Conservation (phyloP, 2,888 invertebrate genomes). For the Poecilobothrus nobilitatus region DNA sequence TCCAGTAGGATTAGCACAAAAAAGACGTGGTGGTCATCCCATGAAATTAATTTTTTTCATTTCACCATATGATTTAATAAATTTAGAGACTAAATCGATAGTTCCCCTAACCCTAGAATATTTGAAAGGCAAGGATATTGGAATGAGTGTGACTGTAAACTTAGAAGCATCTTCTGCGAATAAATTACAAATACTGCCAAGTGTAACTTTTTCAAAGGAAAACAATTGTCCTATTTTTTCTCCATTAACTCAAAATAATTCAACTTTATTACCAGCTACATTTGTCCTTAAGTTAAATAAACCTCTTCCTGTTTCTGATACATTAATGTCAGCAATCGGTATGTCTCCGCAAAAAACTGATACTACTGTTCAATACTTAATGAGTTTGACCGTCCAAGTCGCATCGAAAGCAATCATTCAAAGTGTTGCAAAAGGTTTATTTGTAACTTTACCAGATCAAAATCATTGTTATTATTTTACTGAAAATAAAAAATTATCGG, state of each 20-base stretch:
- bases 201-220: conserved; percentile 31
- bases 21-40: conserved; percentile 79
- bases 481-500: conserved; percentile 66
- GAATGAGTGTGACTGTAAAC: conserved; percentile 80
- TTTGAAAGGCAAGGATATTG: conserved; percentile 62
- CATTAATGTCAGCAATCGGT: conserved; percentile 59
- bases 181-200: conserved; percentile 40
- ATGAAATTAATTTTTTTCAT: conserved; percentile 92
- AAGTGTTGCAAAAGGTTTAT: conserved; percentile 69
- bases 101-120: conserved; percentile 65
- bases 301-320: conserved; percentile 76
- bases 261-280: conserved; percentile 81
- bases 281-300: conserved; percentile 73
- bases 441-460: conserved; percentile 86
- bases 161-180: conserved; percentile 85
- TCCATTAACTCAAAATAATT: conserved; percentile 71
- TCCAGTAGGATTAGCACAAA: conserved; percentile 77
- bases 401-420: conserved; percentile 66
- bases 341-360: conserved; percentile 50
- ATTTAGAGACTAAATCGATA: conserved; percentile 62
- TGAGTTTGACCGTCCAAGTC: conserved; percentile 65
- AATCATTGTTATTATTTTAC: conserved; percentile 91
- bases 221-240: conserved; percentile 64
- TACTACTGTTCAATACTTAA: conserved; percentile 23
- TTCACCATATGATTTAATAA: conserved; percentile 83